A percentile compares a stretch with the other conserved stretches of the same genome.
These are phyloP conservation scores for Pipistrellus pipistrellus DNA, from an alignment of 2,797 vertebrate genomes.

Conservation along the genomic window DNA sequence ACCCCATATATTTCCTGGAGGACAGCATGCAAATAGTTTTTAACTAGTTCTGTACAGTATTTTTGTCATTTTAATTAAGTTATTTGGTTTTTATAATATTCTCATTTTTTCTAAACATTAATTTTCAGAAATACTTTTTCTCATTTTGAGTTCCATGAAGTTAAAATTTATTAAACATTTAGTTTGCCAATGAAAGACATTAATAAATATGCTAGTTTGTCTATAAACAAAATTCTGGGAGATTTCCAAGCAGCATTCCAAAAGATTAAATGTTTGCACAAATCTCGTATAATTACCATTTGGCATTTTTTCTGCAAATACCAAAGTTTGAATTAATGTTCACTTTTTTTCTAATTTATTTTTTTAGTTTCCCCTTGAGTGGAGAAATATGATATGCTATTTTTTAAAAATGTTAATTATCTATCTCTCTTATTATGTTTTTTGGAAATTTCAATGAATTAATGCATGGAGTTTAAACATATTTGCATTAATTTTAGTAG, in stretches of 20 bases:
- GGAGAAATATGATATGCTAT: too few relatives aligned
- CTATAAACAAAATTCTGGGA: background rate
- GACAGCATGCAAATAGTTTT: background rate
- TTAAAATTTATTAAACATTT: background rate
- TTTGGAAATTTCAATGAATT: too few relatives aligned
- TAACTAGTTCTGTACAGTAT: background rate
- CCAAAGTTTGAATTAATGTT: background rate
- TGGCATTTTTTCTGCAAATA: conserved; percentile 54
- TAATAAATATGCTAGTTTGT: background rate
- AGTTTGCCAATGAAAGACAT: background rate
- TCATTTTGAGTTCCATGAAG: background rate
- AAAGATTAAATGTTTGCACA: conserved; percentile 42
- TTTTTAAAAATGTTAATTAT: too few relatives aligned
- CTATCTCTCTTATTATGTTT: too few relatives aligned
- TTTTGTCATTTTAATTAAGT: conserved; percentile 25
- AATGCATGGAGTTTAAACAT: too few relatives aligned
- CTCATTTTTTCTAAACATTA: background rate
- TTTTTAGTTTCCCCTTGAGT: too few relatives aligned
- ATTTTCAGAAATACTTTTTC: background rate
- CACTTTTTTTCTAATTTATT: too few relatives aligned
- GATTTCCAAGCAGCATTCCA: background rate
- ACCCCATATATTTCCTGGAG: background rate
- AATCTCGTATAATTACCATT: conserved; percentile 10
- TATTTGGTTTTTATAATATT: background rate
- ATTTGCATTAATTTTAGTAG: too few relatives aligned